These are phyloP conservation scores for Muscina levida DNA, from an alignment of 2,888 invertebrate species.

Conservation along the genomic window DNA sequence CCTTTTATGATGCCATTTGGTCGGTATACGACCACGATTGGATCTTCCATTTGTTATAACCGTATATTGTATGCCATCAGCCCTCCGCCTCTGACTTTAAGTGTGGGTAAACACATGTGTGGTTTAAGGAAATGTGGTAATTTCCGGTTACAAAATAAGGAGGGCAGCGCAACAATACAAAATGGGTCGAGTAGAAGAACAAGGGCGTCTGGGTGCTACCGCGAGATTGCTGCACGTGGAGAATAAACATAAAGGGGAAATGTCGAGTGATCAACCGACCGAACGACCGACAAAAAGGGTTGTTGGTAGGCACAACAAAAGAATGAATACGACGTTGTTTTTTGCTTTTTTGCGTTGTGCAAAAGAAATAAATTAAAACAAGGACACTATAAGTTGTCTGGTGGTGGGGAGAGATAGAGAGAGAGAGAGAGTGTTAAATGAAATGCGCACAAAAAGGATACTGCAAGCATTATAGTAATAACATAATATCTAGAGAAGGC, in stretches of 20 bases:
- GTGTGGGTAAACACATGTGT: constrained; percentile 44
- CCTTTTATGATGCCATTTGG: background rate
- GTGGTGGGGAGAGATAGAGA: background rate
- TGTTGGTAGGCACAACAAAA: constrained; percentile 1
- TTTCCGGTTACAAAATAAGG: constrained; percentile 21
- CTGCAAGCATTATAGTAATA: background rate
- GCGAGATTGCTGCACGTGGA: background rate
- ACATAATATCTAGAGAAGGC: background rate
- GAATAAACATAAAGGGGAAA: background rate
- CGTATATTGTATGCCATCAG: too few relatives aligned
- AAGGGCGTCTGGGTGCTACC: constrained; percentile 9
- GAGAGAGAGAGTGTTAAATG: background rate
- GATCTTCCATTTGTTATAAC: too few relatives aligned
- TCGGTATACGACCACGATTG: background rate
- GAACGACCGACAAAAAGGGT: too few relatives aligned
- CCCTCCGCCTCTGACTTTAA: background rate
- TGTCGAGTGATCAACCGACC: background rate
- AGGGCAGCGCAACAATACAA: background rate
- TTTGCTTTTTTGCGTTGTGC: too few relatives aligned
- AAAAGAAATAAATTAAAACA: constrained; percentile 38
- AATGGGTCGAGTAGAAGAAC: constrained; percentile 18
- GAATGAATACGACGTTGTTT: too few relatives aligned
- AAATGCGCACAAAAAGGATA: background rate
- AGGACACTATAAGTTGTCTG: background rate
- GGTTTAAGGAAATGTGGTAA: constrained; percentile 47